These are phyloP conservation scores for Odocoileus hemionus DNA, from an alignment of 2,113 vertebrate genomes.

Conservation along the genomic window DNA sequence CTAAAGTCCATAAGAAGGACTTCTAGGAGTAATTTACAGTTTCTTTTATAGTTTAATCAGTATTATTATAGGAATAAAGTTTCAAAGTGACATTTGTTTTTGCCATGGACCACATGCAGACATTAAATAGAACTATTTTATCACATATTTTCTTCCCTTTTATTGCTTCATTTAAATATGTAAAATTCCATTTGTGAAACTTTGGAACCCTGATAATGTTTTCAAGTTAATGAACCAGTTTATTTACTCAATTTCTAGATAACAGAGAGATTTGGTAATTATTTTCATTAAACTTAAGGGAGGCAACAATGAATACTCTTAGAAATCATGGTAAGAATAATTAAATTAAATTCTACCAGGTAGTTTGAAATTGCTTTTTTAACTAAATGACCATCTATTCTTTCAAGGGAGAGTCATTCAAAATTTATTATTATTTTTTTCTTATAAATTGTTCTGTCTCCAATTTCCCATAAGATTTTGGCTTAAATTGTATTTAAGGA, in stretches of 20 bases:
- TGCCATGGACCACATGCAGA: neutral
- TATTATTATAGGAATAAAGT: neutral
- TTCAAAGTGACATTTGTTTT: neutral
- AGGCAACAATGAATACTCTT: neutral
- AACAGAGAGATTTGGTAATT: conserved; percentile 17
- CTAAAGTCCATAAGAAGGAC: neutral
- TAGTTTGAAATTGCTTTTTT: conserved; percentile 7
- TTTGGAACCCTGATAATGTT: neutral
- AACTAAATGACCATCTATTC: neutral
- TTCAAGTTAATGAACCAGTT: conserved; percentile 1
- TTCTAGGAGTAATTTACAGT: neutral
- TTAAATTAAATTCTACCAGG: conserved; percentile 14
- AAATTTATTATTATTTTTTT: neutral
- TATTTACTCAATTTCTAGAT: conserved; percentile 23
- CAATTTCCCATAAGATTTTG: neutral
- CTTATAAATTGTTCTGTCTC: neutral
- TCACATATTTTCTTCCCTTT: neutral
- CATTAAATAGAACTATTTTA: conserved; percentile 3
- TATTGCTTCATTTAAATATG: conserved; percentile 9
- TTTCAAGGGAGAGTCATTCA: neutral
- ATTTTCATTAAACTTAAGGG: conserved; percentile 41
- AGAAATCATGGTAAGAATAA: conserved; percentile 25
- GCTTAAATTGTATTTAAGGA: neutral
- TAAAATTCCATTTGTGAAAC: neutral
- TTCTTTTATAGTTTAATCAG: neutral